These are phyloP conservation scores for Oasisia sp. DNA, from an alignment of 2,888 invertebrate species.

Conservation along the genomic window DNA sequence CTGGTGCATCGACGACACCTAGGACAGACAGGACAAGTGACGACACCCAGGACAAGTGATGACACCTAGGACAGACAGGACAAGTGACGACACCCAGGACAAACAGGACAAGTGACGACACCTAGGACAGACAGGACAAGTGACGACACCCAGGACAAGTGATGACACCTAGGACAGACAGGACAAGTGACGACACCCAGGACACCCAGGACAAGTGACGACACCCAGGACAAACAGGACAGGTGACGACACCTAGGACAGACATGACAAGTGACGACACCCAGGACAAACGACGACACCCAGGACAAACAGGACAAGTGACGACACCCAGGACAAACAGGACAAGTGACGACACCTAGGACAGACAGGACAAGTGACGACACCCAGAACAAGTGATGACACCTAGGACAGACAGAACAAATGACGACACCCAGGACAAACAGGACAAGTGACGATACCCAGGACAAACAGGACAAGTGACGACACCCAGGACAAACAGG, in stretches of 20 bases:
- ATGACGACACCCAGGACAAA: background rate
- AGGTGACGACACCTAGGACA: too few relatives aligned
- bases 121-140: background rate
- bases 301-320: too few relatives aligned
- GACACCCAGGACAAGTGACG: too few relatives aligned
- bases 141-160: background rate
- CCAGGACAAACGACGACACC: too few relatives aligned
- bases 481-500: constrained; percentile 17
- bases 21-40: background rate
- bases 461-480: background rate
- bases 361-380: too few relatives aligned
- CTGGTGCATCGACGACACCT: constrained; percentile 25
- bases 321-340: too few relatives aligned
- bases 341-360: too few relatives aligned
- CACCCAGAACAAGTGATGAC: background rate
- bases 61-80: constrained; percentile 21
- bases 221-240: too few relatives aligned
- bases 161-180: too few relatives aligned
- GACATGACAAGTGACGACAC: too few relatives aligned
- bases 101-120: background rate
- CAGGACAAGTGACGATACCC: constrained; percentile 22
- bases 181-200: too few relatives aligned
- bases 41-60: background rate
- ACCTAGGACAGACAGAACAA: constrained; percentile 4
- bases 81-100: constrained; percentile 1